Conservation (phyloP, 2,113 vertebrate genomes). For the Muntiacus muntjak region DNA sequence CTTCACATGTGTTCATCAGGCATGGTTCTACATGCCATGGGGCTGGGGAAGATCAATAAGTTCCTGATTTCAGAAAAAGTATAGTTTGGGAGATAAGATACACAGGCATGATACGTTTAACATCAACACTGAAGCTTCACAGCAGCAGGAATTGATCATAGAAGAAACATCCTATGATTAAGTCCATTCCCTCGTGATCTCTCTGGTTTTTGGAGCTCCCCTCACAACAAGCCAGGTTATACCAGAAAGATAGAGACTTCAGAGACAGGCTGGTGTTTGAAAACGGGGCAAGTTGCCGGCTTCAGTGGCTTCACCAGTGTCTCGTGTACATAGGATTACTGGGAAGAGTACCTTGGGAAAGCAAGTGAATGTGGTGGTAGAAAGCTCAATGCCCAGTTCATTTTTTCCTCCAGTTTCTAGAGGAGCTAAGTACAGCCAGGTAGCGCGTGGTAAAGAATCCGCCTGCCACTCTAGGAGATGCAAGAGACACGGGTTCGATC, state of each 20-base stretch:
- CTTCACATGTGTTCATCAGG: background rate
- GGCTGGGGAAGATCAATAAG: background rate
- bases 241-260: background rate
- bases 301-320: background rate
- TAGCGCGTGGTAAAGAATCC: background rate
- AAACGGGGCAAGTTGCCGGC: background rate
- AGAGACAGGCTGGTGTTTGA: background rate
- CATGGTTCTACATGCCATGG: background rate
- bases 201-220: background rate
- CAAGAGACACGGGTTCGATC: background rate
- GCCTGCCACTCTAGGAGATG: background rate
- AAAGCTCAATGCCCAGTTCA: background rate
- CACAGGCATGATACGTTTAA: background rate
- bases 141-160: background rate
- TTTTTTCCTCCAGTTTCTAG: background rate
- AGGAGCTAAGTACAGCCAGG: background rate
- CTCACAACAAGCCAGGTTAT: background rate
- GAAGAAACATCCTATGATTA: background rate
- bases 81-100: background rate
- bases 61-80: background rate
- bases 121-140: background rate
- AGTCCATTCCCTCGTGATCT: background rate
- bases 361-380: background rate
- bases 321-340: background rate
- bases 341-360: background rate